Conservation (phyloP, 2,888 invertebrate species). For the Griposia aprilina region DNA sequence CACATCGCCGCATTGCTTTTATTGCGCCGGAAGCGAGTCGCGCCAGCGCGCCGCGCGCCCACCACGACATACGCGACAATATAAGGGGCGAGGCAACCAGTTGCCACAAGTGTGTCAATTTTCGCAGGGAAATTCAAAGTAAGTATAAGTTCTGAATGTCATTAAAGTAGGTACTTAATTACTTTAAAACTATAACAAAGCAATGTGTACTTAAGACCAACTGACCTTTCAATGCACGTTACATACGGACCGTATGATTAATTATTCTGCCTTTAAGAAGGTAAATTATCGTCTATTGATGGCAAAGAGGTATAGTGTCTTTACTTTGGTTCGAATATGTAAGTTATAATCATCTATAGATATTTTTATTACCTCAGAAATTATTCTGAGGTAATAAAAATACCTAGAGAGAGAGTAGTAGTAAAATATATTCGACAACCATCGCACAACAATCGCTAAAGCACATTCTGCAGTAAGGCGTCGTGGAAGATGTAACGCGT, state of each 20-base stretch:
- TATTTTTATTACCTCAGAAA: background rate
- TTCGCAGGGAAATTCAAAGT: background rate
- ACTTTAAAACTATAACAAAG: background rate
- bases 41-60: conserved; percentile 66
- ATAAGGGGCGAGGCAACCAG: conserved; percentile 39
- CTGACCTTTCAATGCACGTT: background rate
- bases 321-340: background rate
- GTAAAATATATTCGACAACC: background rate
- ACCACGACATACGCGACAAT: conserved; percentile 32
- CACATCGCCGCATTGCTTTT: conserved; percentile 73
- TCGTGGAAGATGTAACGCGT: conserved; percentile 46
- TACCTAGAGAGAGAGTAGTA: too few relatives aligned
- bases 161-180: background rate
- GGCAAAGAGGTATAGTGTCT: background rate
- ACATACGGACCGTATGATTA: too few relatives aligned
- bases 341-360: background rate
- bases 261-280: background rate
- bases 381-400: too few relatives aligned
- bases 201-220: background rate
- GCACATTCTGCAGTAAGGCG: conserved; percentile 6
- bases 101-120: conserved; percentile 24
- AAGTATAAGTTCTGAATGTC: background rate
- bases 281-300: background rate
- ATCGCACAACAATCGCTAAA: conserved; percentile 24
- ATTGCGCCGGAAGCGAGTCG: conserved; percentile 72